Conservation (phyloP, 2,888 invertebrate species). For the Osedax frankpressi region DNA sequence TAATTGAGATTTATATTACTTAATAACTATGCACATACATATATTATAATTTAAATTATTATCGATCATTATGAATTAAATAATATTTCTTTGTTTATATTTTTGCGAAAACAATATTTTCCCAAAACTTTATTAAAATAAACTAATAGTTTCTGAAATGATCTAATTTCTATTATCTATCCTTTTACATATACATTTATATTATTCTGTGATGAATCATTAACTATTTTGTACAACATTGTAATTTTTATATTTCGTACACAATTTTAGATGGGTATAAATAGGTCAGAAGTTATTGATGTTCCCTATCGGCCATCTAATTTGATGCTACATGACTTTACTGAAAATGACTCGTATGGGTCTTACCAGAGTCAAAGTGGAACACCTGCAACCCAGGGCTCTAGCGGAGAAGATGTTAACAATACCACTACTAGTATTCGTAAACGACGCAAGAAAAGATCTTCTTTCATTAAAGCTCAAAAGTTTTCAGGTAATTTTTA, state of each 20-base stretch:
- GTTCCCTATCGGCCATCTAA: background rate
- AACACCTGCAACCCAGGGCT: background rate
- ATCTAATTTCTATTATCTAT: background rate
- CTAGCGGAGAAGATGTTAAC: background rate
- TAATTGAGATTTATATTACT: too few relatives aligned
- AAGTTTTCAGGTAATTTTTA: background rate
- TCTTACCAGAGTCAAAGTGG: background rate
- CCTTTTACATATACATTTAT: background rate
- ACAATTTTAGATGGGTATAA: background rate
- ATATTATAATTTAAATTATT: background rate
- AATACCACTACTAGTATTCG: background rate
- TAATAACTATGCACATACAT: background rate
- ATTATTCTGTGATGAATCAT: background rate
- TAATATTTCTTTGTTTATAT: background rate
- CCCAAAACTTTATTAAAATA: background rate
- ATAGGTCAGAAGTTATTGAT: background rate
- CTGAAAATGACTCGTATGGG: background rate
- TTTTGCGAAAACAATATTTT: background rate
- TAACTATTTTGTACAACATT: background rate
- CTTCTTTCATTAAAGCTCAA: background rate
- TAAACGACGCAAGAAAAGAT: background rate
- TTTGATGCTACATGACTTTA: background rate
- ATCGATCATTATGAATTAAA: background rate
- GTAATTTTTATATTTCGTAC: background rate
- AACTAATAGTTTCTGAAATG: background rate